These are phyloP conservation scores for Peromyscus melanophrys DNA, from an alignment of 2,797 vertebrate genomes.

Conservation along the genomic window DNA sequence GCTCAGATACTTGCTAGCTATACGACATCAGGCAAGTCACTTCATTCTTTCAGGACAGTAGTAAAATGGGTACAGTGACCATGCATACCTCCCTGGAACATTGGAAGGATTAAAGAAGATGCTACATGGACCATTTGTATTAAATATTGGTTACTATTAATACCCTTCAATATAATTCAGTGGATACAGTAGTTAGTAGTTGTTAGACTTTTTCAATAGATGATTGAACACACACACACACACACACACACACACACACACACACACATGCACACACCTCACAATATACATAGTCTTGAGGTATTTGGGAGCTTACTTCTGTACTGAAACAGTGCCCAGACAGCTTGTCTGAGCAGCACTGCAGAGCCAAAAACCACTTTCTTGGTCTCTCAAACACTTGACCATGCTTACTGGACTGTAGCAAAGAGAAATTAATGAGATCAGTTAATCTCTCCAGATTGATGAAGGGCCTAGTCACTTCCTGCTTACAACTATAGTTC, in stretches of 20 bases:
- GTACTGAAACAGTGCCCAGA: not conserved
- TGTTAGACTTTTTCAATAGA: constrained; percentile 16
- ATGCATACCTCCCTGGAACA: not conserved
- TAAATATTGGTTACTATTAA: constrained; percentile 56
- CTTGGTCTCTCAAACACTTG: constrained; percentile 44
- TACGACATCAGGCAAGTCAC: constrained; percentile 15
- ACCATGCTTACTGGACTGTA: constrained; percentile 62
- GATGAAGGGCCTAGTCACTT: constrained; percentile 62
- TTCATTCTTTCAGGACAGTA: constrained; percentile 34
- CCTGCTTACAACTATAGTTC: constrained; percentile 46
- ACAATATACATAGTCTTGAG: not conserved
- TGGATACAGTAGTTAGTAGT: not conserved
- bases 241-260: not conserved
- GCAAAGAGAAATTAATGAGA: constrained; percentile 60
- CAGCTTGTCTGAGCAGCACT: constrained; percentile 7
- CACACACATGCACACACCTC: not conserved
- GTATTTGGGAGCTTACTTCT: constrained; percentile 38
- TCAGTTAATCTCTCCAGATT: constrained; percentile 65
- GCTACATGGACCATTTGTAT: constrained; percentile 11
- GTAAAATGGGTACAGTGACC: constrained; percentile 25
- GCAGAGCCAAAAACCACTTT: not conserved
- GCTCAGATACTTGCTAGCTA: not conserved
- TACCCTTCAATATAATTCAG: constrained; percentile 21
- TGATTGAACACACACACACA: not conserved
- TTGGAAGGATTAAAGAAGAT: constrained; percentile 34